Evolutionary conservation across 1,140 invertebrate species (phyloP), one percentile per base, ranked within the genome.

Genomic region (Pygmarrhopalites habei): DNA sequence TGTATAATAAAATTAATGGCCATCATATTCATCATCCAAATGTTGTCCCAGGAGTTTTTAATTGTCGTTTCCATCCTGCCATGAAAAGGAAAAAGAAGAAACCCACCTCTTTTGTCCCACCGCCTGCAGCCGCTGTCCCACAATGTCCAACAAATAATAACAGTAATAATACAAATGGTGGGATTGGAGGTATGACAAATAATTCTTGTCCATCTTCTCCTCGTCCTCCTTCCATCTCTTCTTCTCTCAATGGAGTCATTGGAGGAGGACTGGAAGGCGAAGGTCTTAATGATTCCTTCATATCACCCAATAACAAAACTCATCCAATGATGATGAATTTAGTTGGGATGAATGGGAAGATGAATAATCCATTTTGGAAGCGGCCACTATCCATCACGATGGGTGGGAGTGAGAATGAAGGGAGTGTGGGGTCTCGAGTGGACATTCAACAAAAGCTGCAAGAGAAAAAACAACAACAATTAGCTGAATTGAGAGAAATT

Each of bases 391-490:
- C 85, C 2, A 77, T 75, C n/a, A 75, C 71, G 51, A 72, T 58
- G 60, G 70, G 23, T 47, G 70, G 21, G 49, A 87, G 80, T 71
- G 86, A 89, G 72, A 84, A 84, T 65, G 87, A 89, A 72, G 82
- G 83, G 1, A 84, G 84, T 67, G 82, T 86, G 1, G 84, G 86
- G 0, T 89, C 86, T 1, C 78, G 85, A 17, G 85, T 90, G 1
- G 89, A 91, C 68, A 92, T 92, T 65, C 85, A 89, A 67, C 87
- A 90, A 69, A 92, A 92, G 72, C 75, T 92, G 1, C 85, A 89
- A 72, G 88, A 91, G 73, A 92, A 92, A 74, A 90, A 90, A 66
- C 87, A 89, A 71, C 89, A 92, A 68, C 89, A 92, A 68, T 75
- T 92, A 2, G 86, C 88, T 0, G 89, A 92, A 73, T 73, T 92